Base-by-base conservation (phyloP, 2,888 invertebrate genomes). In the Pterostichus niger region DNA sequence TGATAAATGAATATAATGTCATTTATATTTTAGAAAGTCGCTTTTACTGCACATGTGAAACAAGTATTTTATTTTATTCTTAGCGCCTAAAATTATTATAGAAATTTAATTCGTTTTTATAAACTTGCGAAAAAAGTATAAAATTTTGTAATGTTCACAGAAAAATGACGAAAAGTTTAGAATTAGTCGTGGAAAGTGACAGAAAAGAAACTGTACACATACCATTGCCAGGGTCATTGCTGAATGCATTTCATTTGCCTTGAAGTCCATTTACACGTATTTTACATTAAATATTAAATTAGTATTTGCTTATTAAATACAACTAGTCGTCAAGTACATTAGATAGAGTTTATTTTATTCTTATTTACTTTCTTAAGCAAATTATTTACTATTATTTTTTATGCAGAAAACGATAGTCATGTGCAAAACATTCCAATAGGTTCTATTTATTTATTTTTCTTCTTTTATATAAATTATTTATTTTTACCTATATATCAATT, bases 281-380 rank as follows among this genome's bases (percentile, higher is more conserved):
- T 78, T 78, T 61, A 31, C 59, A 78, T 78, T 78, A 40, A 77
- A 78, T 78, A 78, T 77, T 56, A 56, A 54, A 56, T 77, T 40
- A 77, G 54, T 56, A 56, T 77, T 77, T 75, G 24, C 75, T 75
- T 35, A 77, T 77, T 77, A 77, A 77, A 54, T 9, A 71, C 40
- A 71, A 6, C 49, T 49, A 49, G 10, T 11, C 31, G 64, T 64
- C 64, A 54, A 31, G 52, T 44, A 59, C 59, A 59, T 59, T 24
- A 71, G 17, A 46, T n/a, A 77, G 15, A 64, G 64, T 64, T 33
- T 64, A 35, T 64, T 64, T 64, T 64, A 33, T 64, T 64, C 64
- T 13, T 71, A 24, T 71, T 71, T 71, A 46, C 71, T 71, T 71
- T 5, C 24, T 46, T 71, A n/a, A 71, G 44, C 46, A 49, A 24